Evolutionary conservation across 1,140 invertebrate species (phyloP).

Genomic region (Hyphantria cunea): DNA sequence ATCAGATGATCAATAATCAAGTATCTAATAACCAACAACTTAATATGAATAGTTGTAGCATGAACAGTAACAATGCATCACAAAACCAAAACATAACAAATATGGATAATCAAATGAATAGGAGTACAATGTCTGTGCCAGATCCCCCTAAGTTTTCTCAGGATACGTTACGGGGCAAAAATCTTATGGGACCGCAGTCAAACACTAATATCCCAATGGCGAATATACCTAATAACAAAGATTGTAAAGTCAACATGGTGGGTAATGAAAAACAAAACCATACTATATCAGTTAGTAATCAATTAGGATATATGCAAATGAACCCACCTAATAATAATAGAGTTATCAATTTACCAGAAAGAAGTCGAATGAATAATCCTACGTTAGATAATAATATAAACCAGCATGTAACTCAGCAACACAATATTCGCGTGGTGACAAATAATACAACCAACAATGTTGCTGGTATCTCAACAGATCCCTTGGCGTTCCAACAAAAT

Average conservation of each 20-base stretch:
- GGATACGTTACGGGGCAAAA: slow-evolving; percentile 66
- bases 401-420: slow-evolving; percentile 71
- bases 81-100: slow-evolving; percentile 55
- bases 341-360: slow-evolving; percentile 76
- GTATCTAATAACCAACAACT: slow-evolving; percentile 63
- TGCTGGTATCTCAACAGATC: slow-evolving; percentile 53
- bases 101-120: slow-evolving; percentile 65
- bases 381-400: slow-evolving; percentile 64
- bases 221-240: slow-evolving; percentile 57
- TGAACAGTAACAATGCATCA: slow-evolving; percentile 54
- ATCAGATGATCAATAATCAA: slow-evolving; percentile 56
- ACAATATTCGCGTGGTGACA: slow-evolving; percentile 74
- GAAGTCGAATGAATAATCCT: slow-evolving; percentile 64
- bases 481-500: slow-evolving; percentile 69
- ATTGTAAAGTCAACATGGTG: slow-evolving; percentile 72
- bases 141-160: slow-evolving; percentile 66
- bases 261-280: slow-evolving; percentile 70
- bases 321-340: slow-evolving; percentile 73
- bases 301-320: slow-evolving; percentile 78
- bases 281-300: slow-evolving; percentile 72
- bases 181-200: slow-evolving; percentile 59
- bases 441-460: slow-evolving; percentile 67
- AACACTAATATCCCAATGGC: slow-evolving; percentile 55
- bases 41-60: slow-evolving; percentile 69
- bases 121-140: slow-evolving; percentile 55